Base-by-base conservation (phyloP, 2,797 vertebrate species). In the Scolopax bukidnonensis region DNA sequence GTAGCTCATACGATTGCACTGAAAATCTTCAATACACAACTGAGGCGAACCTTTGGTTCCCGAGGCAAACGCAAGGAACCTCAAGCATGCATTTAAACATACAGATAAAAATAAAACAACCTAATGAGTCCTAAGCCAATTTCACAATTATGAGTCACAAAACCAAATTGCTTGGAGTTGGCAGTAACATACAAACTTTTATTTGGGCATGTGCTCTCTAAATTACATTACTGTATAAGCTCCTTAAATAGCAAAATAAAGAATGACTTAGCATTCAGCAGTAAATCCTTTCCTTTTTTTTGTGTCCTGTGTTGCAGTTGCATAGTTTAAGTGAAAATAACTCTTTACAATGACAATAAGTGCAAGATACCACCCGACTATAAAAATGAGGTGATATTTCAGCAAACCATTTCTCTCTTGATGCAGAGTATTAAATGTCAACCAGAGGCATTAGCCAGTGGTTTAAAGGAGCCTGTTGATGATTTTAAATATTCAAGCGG, bases 221-320 rank as follows among this genome's bases (percentile, higher is more conserved):
- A 63, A 69, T 89, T 96, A 75, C 90, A 91, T 90, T 95, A 85
- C 71, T 93, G 47, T 68, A 81, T 94, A 94, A 92, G 78, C 56
- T 95, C 64, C 86, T 94, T 92, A 94, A 95, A 87, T 74, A 95
- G 77, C 65, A 90, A 93, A 93, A 94, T 95, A 80, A 91, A 83
- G 80, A 76, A 92, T 93, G 81, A 94, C 91, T 93, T 95, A 80
- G 64, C 82, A 87, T 78, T 93, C 87, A 71, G 78, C 81, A 91
- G 87, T 89, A 94, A 95, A 90, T 71, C 68, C 90, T 94, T 67
- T 50, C 65, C 30, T 28, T 28, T 90, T 76, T 68, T 77, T 30
- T 76, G 47, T 86, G 23, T 71, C 57, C 45, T 78, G 4, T 61
- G 71, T 77, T 90, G 41, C 93, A 87, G 78, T 51, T 84, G n/a